A percentile compares a stretch with the other conserved stretches of the same genome.
Evolutionary conservation across 2,797 vertebrate species (phyloP).

Genomic region (Molossus molossus): DNA sequence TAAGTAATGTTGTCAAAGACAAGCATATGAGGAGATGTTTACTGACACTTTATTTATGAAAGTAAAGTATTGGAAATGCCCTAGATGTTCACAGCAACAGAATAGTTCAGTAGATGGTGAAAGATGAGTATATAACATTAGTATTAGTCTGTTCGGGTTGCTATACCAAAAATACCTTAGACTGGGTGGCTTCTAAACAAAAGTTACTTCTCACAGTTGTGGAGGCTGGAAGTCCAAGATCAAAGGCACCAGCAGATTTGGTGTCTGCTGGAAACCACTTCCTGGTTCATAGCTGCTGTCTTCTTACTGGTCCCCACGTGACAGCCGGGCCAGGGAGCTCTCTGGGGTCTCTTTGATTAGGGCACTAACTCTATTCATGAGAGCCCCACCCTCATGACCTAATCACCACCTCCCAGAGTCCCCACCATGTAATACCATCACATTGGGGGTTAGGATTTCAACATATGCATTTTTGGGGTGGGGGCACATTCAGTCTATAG

Average conservation of each 20-base stretch:
- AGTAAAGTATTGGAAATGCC: background rate
- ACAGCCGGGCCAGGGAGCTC: background rate
- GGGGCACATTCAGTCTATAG: background rate
- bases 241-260: background rate
- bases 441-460: too few relatives aligned
- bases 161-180: background rate
- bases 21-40: background rate
- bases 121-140: background rate
- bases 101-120: background rate
- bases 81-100: conserved; percentile 12
- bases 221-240: background rate
- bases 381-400: too few relatives aligned
- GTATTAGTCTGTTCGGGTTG: background rate
- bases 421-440: too few relatives aligned
- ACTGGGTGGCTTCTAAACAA: background rate
- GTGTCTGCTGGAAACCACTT: background rate
- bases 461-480: too few relatives aligned
- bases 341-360: background rate
- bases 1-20: conserved; percentile 41
- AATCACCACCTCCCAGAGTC: too few relatives aligned
- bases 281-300: background rate
- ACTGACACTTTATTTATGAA: conserved; percentile 30
- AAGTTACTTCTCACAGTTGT: background rate
- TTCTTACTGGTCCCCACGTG: background rate
- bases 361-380: too few relatives aligned